These are phyloP conservation scores for Listronotus oregonensis DNA, from an alignment of 1,140 invertebrate genomes.

Conservation along the genomic window DNA sequence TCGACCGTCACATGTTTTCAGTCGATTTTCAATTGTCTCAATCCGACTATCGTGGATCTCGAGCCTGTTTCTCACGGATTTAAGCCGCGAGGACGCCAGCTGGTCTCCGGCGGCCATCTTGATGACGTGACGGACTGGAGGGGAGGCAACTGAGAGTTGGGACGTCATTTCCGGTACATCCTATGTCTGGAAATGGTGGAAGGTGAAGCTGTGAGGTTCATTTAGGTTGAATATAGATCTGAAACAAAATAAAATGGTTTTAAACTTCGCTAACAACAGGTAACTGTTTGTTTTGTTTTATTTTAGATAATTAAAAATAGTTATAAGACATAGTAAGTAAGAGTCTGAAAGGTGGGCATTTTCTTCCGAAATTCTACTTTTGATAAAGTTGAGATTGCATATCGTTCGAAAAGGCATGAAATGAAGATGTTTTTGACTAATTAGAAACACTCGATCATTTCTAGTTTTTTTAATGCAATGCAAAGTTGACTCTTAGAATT, in stretches of 20 bases:
- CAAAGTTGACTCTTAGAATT: too few species aligned
- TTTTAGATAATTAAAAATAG: too few species aligned
- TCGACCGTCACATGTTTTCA: neutral
- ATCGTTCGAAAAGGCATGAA: too few species aligned
- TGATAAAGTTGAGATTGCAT: too few species aligned
- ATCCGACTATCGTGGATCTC: neutral
- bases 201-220: neutral
- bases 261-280: too few species aligned
- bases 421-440: too few species aligned
- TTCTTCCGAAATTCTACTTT: too few species aligned
- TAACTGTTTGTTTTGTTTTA: too few species aligned
- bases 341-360: too few species aligned
- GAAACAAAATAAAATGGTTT: slow-evolving; percentile 7
- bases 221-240: neutral
- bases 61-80: neutral
- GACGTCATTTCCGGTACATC: slow-evolving; percentile 6
- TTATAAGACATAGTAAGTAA: too few species aligned
- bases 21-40: slow-evolving; percentile 2
- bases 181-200: neutral
- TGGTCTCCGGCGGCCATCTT: neutral
- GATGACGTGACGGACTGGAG: neutral
- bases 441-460: too few species aligned
- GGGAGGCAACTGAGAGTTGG: neutral
- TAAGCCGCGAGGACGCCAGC: neutral
- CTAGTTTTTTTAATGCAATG: too few species aligned